Evolutionary conservation across 1,140 invertebrate genomes (phyloP).

Genomic region (Diprion similis): DNA sequence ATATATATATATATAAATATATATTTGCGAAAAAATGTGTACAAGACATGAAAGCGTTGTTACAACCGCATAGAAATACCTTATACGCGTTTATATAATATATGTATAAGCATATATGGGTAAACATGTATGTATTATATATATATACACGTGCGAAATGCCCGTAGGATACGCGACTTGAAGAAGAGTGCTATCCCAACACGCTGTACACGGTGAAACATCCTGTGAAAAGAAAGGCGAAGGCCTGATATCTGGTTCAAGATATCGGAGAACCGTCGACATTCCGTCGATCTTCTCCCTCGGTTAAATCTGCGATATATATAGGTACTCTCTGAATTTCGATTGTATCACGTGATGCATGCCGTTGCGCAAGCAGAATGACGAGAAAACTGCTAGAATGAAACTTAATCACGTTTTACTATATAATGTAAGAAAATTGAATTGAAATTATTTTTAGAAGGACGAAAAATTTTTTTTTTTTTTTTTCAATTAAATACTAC

Average conservation of each 20-base stretch:
- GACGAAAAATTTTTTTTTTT: no score
- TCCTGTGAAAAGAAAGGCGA: not conserved
- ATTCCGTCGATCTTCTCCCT: not conserved
- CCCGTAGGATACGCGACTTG: not conserved
- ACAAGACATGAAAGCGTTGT: not conserved
- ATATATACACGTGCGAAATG: not conserved
- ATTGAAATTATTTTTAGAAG: no score
- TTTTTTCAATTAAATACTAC: no score
- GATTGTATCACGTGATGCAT: no score
- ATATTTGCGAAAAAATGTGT: not conserved
- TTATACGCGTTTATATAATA: not conserved
- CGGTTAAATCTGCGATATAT: not conserved
- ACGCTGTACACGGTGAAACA: not conserved
- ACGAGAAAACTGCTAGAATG: no score
- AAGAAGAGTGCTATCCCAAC: not conserved
- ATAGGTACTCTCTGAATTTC: no score
- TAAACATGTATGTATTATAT: not conserved
- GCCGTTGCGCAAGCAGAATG: no score
- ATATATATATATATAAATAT: no score
- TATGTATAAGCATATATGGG: no score
- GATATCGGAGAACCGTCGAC: not conserved
- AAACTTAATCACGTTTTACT: no score
- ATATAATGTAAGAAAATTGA: no score
- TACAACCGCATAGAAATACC: not conserved
- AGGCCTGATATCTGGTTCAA: not conserved